phyloP scores from a whole-genome alignment of 2,888 invertebrate genomes.

The Andrena haemorrhoa region DNA sequence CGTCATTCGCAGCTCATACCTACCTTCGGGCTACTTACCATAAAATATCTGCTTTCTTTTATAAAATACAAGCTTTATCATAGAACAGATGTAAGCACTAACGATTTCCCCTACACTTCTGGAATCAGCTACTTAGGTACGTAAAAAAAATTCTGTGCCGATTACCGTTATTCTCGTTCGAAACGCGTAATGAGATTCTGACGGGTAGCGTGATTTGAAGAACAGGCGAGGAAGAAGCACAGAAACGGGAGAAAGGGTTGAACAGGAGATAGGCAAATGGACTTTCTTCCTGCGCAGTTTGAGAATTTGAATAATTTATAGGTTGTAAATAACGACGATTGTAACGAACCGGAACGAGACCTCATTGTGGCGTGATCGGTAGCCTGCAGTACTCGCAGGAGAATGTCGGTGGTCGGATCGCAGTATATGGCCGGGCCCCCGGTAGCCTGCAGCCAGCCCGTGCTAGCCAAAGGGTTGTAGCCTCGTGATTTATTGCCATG shows the following conservation, averaged over 20 bases:
- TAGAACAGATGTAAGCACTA: too few relatives aligned
- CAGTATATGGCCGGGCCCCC: constrained; percentile 25
- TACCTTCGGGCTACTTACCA: too few relatives aligned
- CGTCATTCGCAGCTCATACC: neutral
- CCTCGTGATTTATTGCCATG: constrained; percentile 80
- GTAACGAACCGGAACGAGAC: constrained; percentile 78
- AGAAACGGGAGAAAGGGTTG: constrained; percentile 48
- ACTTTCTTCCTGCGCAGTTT: constrained; percentile 53
- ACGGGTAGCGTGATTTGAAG: too few relatives aligned
- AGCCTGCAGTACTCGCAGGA: constrained; percentile 64
- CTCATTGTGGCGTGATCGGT: constrained; percentile 75
- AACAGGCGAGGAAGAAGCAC: neutral
- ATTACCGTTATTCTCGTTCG: too few relatives aligned
- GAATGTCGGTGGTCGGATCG: constrained; percentile 51
- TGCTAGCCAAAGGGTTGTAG: constrained; percentile 77
- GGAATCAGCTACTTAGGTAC: too few relatives aligned
- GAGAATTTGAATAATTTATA: constrained; percentile 80
- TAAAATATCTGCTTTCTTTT: neutral
- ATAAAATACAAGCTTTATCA: too few relatives aligned
- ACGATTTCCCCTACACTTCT: too few relatives aligned
- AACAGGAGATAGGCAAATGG: constrained; percentile 47
- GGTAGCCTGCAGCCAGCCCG: constrained; percentile 66
- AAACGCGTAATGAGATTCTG: too few relatives aligned
- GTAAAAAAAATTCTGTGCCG: too few relatives aligned
- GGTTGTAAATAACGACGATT: constrained; percentile 78